Percentiles rank a stretch among this genome's conserved stretches.
Evolutionary conservation across 2,888 invertebrate genomes (phyloP).

Genomic region (Eumacrocentrus americanus): DNA sequence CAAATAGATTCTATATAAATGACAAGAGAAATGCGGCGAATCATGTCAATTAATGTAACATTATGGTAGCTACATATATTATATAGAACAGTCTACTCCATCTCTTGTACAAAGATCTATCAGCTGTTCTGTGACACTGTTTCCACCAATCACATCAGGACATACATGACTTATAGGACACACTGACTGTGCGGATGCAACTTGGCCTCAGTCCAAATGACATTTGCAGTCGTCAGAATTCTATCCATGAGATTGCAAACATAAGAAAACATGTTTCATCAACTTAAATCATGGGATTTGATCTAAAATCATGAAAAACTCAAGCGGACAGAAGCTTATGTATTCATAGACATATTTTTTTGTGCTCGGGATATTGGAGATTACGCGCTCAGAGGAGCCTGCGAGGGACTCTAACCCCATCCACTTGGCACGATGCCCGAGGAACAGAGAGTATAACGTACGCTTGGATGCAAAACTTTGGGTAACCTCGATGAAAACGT

Average conservation of each 20-base stretch:
- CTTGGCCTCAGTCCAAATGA: constrained; percentile 12
- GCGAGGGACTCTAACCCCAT: constrained; percentile 1
- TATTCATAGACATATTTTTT: constrained; percentile 12
- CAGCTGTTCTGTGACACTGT: constrained; percentile 6
- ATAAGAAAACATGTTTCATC: too few relatives aligned
- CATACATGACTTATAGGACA: neutral
- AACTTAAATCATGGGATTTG: too few relatives aligned
- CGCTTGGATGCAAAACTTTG: constrained; percentile 25
- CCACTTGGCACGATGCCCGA: constrained; percentile 10
- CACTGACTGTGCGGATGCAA: neutral
- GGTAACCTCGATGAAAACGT: constrained; percentile 20
- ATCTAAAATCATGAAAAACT: too few relatives aligned
- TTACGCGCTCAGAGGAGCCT: constrained; percentile 2
- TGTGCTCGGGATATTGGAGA: constrained; percentile 3
- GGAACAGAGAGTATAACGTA: neutral
- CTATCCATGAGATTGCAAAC: too few relatives aligned
- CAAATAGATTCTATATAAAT: too few relatives aligned
- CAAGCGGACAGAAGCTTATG: too few relatives aligned
- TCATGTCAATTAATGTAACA: too few relatives aligned
- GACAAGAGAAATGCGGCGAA: too few relatives aligned
- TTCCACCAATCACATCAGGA: constrained; percentile 15
- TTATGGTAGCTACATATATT: constrained; percentile 8
- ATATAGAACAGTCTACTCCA: constrained; percentile 1
- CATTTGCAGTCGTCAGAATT: constrained; percentile 9
- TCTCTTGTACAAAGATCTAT: constrained; percentile 8